These are phyloP conservation scores for Erinaceus europaeus DNA, from an alignment of 2,113 vertebrate species.

Conservation along the genomic window DNA sequence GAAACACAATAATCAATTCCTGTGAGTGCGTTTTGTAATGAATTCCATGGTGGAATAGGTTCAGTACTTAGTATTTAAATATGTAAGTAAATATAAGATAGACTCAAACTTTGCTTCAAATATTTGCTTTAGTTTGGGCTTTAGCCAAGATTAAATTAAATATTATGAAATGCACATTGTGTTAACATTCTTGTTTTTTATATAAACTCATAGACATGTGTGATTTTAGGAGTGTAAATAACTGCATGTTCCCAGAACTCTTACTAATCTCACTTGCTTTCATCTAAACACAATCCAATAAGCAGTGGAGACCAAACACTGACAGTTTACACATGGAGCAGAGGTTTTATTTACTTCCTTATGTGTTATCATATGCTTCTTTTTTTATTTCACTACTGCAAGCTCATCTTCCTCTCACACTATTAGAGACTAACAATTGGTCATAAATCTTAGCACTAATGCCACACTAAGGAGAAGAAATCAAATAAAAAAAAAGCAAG, in stretches of 20 bases:
- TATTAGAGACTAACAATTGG: background rate
- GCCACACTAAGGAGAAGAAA: background rate
- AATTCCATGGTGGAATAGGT: background rate
- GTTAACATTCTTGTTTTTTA: background rate
- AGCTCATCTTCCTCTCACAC: slow-evolving; percentile 8
- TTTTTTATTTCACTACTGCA: slow-evolving; percentile 38
- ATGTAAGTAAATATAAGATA: background rate
- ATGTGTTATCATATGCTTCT: slow-evolving; percentile 46
- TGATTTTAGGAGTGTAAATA: background rate
- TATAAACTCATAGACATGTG: background rate
- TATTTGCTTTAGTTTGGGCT: background rate
- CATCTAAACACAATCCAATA: background rate
- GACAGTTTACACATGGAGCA: background rate
- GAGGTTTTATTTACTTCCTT: slow-evolving; percentile 54
- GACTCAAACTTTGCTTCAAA: background rate
- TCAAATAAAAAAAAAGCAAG: background rate
- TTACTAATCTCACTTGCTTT: background rate
- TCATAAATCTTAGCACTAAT: slow-evolving; percentile 38
- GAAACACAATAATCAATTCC: background rate
- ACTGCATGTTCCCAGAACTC: background rate
- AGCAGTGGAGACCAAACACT: background rate
- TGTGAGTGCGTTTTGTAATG: background rate
- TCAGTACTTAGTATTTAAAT: background rate
- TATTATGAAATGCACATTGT: background rate
- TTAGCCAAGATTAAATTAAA: background rate